Evolutionary conservation across 1,140 invertebrate species (phyloP).

Genomic region (Stegodyphus dumicola): DNA sequence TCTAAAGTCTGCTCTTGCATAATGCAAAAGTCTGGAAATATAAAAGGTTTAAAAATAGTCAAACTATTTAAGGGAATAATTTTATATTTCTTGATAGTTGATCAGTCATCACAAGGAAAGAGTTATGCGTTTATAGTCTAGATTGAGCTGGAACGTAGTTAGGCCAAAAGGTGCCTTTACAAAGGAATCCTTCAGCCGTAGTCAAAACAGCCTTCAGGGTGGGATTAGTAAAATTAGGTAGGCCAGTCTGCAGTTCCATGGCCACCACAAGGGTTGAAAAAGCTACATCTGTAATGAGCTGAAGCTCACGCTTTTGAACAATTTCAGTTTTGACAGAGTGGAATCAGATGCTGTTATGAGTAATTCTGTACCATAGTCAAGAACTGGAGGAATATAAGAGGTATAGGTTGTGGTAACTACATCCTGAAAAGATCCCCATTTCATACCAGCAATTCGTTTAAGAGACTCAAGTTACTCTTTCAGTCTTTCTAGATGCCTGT

Average conservation of each 20-base stretch:
- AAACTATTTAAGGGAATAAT: not conserved
- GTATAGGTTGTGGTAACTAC: not conserved
- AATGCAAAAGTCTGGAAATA: not conserved
- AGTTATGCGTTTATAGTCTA: not conserved
- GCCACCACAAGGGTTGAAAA: not conserved
- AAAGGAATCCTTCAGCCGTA: not conserved
- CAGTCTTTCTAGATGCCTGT: not conserved
- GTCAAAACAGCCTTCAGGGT: not conserved
- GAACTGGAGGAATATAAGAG: not conserved
- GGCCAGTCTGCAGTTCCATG: not conserved
- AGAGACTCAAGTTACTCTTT: not conserved
- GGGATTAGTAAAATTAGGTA: not conserved
- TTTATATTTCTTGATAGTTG: not conserved
- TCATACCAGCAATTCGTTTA: not conserved
- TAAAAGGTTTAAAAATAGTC: not conserved
- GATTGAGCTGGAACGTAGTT: not conserved
- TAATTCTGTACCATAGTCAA: not conserved
- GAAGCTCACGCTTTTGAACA: not conserved
- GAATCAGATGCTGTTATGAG: not conserved
- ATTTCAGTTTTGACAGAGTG: conserved; percentile 31
- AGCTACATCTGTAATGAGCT: not conserved
- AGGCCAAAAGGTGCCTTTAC: not conserved
- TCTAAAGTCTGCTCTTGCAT: too few relatives aligned
- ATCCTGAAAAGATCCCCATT: not conserved
- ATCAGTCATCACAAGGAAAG: not conserved